These are phyloP conservation scores for Amiota communis DNA, from an alignment of 2,888 invertebrate species.

Conservation along the genomic window DNA sequence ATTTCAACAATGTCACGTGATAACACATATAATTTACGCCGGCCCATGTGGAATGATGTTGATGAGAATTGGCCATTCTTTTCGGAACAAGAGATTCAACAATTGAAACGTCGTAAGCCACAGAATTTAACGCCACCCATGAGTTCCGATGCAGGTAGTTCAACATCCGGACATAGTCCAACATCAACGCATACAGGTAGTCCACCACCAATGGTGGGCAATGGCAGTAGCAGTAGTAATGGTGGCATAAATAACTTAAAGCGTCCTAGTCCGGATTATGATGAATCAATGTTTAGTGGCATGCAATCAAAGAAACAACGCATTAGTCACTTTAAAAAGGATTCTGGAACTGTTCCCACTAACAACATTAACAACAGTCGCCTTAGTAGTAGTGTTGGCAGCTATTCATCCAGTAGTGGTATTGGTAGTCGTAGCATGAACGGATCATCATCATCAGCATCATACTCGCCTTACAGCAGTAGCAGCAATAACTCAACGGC, in stretches of 20 bases:
- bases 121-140: slow-evolving; percentile 92
- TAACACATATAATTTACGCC: slow-evolving; percentile 90
- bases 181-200: slow-evolving; percentile 83
- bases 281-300: slow-evolving; percentile 74
- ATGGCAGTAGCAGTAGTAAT: slow-evolving; percentile 25
- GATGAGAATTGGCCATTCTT: slow-evolving; percentile 96
- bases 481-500: slow-evolving; percentile 22
- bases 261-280: slow-evolving; percentile 76
- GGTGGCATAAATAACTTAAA: slow-evolving; percentile 64
- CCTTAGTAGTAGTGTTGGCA: slow-evolving; percentile 36
- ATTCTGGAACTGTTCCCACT: slow-evolving; percentile 16
- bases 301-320: slow-evolving; percentile 82
- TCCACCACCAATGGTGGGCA: slow-evolving; percentile 77
- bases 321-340: slow-evolving; percentile 87
- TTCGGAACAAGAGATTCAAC: slow-evolving; percentile 89
- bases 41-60: slow-evolving; percentile 93
- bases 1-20: slow-evolving; percentile 85
- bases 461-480: slow-evolving; percentile 57
- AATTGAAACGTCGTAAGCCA: slow-evolving; percentile 91
- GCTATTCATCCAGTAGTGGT: background rate
- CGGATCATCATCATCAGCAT: slow-evolving; percentile 37
- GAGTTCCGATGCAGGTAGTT: slow-evolving; percentile 86
- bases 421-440: slow-evolving; percentile 41
- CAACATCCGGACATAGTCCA: slow-evolving; percentile 86
- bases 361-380: slow-evolving; percentile 22